These are phyloP conservation scores for Myodes glareolus DNA, from an alignment of 2,113 vertebrate species.

Conservation along the genomic window DNA sequence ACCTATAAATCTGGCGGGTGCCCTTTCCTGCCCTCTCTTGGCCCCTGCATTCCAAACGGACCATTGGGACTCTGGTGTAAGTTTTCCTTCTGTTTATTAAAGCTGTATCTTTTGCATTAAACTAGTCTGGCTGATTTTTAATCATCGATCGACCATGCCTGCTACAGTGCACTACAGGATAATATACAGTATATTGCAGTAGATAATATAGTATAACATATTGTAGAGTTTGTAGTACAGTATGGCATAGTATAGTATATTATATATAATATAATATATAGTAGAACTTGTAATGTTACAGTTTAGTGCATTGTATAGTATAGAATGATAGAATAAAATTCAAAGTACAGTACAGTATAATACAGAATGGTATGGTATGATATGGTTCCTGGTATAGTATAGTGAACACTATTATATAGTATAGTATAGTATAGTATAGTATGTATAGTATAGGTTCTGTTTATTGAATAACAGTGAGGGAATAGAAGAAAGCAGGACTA, in stretches of 20 bases:
- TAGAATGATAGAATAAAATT: background rate
- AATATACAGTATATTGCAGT: background rate
- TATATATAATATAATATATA: background rate
- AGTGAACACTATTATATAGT: background rate
- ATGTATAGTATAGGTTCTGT: background rate
- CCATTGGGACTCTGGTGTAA: no score
- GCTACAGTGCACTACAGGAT: no score
- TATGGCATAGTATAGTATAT: background rate
- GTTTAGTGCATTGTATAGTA: background rate
- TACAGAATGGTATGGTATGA: background rate
- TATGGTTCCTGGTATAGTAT: background rate
- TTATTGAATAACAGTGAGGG: background rate
- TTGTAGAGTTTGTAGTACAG: background rate
- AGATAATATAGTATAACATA: background rate
- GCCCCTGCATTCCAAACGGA: no score
- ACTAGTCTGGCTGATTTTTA: no score
- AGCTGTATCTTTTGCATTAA: no score
- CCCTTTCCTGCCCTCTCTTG: no score
- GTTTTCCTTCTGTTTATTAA: no score
- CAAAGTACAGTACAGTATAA: background rate
- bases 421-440: background rate
- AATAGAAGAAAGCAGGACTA: background rate
- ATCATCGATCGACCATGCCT: no score
- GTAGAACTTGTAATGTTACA: background rate
- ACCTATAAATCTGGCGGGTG: no score